Percentiles rank a stretch among this genome's conserved stretches.
These are phyloP conservation scores for Agonopterix subpropinquella DNA, from an alignment of 2,888 invertebrate species.

Conservation along the genomic window DNA sequence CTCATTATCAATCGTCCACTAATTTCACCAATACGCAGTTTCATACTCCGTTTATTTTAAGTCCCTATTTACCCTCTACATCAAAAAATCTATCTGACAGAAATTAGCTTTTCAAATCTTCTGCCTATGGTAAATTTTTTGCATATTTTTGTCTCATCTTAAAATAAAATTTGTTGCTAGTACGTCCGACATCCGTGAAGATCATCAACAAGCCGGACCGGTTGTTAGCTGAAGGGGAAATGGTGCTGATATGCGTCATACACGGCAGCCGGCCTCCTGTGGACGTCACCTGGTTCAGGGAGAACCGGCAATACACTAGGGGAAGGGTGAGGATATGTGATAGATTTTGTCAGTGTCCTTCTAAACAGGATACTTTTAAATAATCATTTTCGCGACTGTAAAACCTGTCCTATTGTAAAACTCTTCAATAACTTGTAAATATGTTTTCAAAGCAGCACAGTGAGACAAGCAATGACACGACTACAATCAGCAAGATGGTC, in stretches of 20 bases:
- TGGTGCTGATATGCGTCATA: slow-evolving; percentile 87
- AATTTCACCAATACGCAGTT: no score
- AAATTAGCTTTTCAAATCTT: no score
- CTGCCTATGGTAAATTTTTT: no score
- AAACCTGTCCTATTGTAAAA: no score
- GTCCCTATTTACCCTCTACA: no score
- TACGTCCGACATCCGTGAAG: slow-evolving; percentile 85
- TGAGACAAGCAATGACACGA: slow-evolving; percentile 78
- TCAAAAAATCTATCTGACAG: no score
- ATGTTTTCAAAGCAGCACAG: slow-evolving; percentile 60
- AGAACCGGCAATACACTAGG: slow-evolving; percentile 82
- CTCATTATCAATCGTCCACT: no score
- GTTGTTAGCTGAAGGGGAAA: slow-evolving; percentile 85
- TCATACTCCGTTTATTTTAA: no score
- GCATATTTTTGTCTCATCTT: no score
- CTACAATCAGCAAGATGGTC: slow-evolving; percentile 82
- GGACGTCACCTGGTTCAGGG: slow-evolving; percentile 87
- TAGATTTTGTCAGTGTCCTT: no score
- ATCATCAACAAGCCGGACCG: slow-evolving; percentile 85
- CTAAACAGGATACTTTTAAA: neutral
- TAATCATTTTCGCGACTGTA: neutral
- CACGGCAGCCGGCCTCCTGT: slow-evolving; percentile 91
- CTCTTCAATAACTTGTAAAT: no score
- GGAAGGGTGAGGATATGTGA: slow-evolving; percentile 78
- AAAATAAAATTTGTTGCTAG: slow-evolving; percentile 58